Percentiles rank a stretch among this genome's conserved stretches.
Evolutionary conservation across 2,797 vertebrate species (phyloP).

Genomic region (Darevskia nairensis): DNA sequence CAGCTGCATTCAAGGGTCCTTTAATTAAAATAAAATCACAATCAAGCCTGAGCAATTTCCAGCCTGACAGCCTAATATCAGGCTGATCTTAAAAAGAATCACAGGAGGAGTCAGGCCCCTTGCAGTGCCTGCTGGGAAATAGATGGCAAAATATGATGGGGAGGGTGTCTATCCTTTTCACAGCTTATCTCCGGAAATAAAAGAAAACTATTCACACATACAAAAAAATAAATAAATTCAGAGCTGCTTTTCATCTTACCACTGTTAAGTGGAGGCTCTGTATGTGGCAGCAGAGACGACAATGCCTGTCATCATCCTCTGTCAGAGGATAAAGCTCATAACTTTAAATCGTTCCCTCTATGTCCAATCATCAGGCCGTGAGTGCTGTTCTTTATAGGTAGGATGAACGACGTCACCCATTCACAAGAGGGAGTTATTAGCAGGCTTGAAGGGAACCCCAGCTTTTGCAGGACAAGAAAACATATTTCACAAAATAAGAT

Average conservation of each 20-base stretch:
- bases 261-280: neutral
- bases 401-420: neutral
- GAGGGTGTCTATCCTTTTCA: neutral
- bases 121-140: neutral
- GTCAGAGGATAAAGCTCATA: neutral
- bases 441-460: neutral
- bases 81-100: neutral
- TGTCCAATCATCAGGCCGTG: neutral
- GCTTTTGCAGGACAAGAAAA: neutral
- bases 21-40: slow-evolving; percentile 3
- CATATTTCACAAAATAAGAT: neutral
- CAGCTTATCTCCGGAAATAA: neutral
- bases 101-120: neutral
- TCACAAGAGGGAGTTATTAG: neutral
- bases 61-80: neutral
- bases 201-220: neutral
- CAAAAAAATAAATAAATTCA: neutral
- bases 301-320: neutral
- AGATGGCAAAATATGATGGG: neutral
- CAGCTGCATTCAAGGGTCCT: neutral
- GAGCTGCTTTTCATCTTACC: neutral
- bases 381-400: too few species aligned
- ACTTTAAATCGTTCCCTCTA: neutral
- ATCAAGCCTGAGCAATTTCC: neutral
- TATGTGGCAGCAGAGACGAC: neutral